Conservation (phyloP, 2,888 invertebrate species). For the Rhabditoides inermis region DNA sequence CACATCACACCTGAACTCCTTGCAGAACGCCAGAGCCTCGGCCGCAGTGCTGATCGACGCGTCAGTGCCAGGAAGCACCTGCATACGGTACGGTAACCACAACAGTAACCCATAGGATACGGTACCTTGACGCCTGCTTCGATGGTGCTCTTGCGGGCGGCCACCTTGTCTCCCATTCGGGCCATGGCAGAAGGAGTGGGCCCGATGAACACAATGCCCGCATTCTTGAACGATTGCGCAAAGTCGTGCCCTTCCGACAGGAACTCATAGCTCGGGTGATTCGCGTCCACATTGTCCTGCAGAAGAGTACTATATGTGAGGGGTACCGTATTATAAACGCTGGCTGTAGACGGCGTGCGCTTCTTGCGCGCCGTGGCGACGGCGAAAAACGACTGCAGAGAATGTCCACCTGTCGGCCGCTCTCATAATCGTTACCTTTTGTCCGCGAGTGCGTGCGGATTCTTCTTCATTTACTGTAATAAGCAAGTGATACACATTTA, state of each 20-base stretch:
- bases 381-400: too few species aligned
- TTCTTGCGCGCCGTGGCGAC: conserved; percentile 59
- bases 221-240: conserved; percentile 77
- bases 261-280: conserved; percentile 85
- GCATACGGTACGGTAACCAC: too few species aligned
- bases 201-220: conserved; percentile 77
- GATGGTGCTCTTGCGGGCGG: too few species aligned
- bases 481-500: too few species aligned
- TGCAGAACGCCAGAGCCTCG: conserved; percentile 78
- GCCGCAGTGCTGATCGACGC: conserved; percentile 77
- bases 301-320: background rate
- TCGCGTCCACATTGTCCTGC: conserved; percentile 62
- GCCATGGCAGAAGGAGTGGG: conserved; percentile 83
- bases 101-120: too few species aligned
- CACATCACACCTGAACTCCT: conserved; percentile 80
- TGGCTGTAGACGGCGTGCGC: background rate
- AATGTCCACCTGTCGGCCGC: too few species aligned
- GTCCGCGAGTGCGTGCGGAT: too few species aligned
- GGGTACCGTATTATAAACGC: too few species aligned
- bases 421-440: too few species aligned
- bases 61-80: conserved; percentile 88
- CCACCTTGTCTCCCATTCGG: conserved; percentile 97
- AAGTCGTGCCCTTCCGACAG: conserved; percentile 86
- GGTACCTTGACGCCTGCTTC: too few species aligned
- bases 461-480: too few species aligned